Evolutionary conservation across 1,140 invertebrate species (phyloP), one percentile per base, ranked within the genome.

Genomic region (Eriosoma lanigerum): DNA sequence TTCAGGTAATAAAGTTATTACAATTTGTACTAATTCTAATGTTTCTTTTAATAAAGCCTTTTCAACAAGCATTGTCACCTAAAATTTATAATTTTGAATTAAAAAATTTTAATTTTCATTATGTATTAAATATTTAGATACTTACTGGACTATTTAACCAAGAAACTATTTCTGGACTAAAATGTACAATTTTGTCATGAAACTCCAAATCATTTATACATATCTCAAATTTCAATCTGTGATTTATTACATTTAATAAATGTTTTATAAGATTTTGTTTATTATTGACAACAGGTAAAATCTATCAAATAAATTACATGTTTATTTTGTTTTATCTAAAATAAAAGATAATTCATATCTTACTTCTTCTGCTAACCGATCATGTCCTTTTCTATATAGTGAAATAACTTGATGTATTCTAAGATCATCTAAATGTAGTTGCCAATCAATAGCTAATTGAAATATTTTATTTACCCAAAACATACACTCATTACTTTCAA

Each of bases 361-460:
- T 78, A 94, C 90, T 85, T 93, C 91, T 85, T 93, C 89, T 29
- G 92, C 94, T 48, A 93, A 85, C 50, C 87, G 88, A 88, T 96
- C 94, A 83, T 92, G 91, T 56, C 93, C 93, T 84, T 89, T 89
- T 1, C 89, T 88, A 84, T 94, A 95, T 19, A 95, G 86, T 83
- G 94, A 90, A 83, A 90, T 89, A 62, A 93, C 89, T 87, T 95
- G 91, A 86, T 94, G 91, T 83, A 91, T 88, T 82, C 90, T 89
- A 50, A 97, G 86, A 82, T 90, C 88, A 83, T 95, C 93, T 24
- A 89, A 87, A 84, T 94, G 91, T 46, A 96, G 85, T 81, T 90
- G 89, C 94, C 96, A 97, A 70, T 93, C 89, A 56, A 90, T 89
- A 0, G 93, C 92, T 29, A 97, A 85, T 24, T 87, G 88, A 60